These are phyloP conservation scores for Etheostoma nigrum DNA, from an alignment of 2,797 vertebrate genomes.

Conservation along the genomic window DNA sequence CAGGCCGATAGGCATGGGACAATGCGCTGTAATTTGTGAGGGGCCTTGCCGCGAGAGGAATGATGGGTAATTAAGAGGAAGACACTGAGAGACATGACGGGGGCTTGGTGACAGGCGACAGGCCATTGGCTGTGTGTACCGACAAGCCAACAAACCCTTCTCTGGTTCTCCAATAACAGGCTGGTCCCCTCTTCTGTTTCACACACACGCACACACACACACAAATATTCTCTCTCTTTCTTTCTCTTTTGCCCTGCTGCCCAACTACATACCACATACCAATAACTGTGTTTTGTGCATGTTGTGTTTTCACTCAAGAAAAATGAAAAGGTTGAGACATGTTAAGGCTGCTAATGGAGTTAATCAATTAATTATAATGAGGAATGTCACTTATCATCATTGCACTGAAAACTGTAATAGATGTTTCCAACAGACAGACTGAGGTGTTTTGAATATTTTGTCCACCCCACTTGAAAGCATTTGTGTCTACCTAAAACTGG, in stretches of 20 bases:
- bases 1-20: slow-evolving; percentile 85
- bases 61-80: slow-evolving; percentile 89
- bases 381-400: neutral
- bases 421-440: too few species aligned
- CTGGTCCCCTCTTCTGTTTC: slow-evolving; percentile 45
- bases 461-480: neutral
- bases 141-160: slow-evolving; percentile 72
- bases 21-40: slow-evolving; percentile 89
- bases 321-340: neutral
- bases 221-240: slow-evolving; percentile 18
- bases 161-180: slow-evolving; percentile 60
- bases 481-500: neutral
- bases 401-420: too few species aligned
- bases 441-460: neutral
- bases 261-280: slow-evolving; percentile 18
- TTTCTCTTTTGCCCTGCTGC: slow-evolving; percentile 4
- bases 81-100: slow-evolving; percentile 79
- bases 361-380: neutral
- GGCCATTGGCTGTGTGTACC: slow-evolving; percentile 77
- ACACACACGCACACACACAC: slow-evolving; percentile 39
- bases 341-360: too few species aligned
- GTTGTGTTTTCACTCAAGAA: neutral
- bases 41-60: slow-evolving; percentile 82
- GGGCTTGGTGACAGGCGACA: slow-evolving; percentile 82
- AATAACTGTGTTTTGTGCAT: neutral